phyloP scores from a whole-genome alignment of 2,113 vertebrate species.

The Antechinus flavipes region DNA sequence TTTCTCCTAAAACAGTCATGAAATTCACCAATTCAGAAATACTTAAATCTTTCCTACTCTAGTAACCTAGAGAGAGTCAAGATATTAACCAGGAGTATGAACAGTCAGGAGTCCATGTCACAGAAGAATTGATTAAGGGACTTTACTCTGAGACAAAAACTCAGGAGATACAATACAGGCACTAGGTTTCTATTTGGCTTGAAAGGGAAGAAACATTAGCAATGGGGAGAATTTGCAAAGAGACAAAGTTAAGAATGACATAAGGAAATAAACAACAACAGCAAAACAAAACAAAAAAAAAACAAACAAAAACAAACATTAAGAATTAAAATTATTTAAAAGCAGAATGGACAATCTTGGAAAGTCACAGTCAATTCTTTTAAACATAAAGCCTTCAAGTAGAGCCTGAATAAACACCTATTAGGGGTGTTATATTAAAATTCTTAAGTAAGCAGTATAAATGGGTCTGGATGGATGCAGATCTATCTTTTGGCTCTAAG shows the following conservation, averaged over 20 bases:
- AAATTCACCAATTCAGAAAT: no score
- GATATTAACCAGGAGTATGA: no score
- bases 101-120: no score
- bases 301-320: neutral
- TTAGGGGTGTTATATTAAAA: neutral
- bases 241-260: neutral
- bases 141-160: no score
- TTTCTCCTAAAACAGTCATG: no score
- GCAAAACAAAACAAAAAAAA: neutral
- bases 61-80: no score
- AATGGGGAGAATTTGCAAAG: neutral
- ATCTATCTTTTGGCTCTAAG: no score
- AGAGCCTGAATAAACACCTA: neutral
- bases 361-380: neutral
- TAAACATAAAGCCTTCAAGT: neutral
- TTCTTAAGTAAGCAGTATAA: no score
- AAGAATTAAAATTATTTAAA: neutral
- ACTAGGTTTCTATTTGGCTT: neutral
- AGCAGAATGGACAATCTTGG: neutral
- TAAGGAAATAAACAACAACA: neutral
- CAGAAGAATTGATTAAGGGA: no score
- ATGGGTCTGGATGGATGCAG: no score
- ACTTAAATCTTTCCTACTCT: no score
- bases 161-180: no score
- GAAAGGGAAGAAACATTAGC: neutral